Evolutionary conservation across 2,113 vertebrate species (phyloP), one percentile per base, ranked within the genome.

Genomic region (Carassius carassius): DNA sequence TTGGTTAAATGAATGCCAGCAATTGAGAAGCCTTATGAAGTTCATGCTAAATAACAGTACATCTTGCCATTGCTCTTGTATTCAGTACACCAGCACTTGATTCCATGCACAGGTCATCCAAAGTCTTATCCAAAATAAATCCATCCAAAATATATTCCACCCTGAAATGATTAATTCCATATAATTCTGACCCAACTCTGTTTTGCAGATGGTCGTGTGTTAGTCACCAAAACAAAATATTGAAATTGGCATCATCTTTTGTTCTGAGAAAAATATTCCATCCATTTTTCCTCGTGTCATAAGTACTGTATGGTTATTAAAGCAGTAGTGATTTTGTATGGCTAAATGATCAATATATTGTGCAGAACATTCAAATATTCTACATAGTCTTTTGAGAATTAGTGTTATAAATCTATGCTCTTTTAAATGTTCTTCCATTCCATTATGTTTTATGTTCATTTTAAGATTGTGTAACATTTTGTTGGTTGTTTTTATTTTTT

Each of bases 251-350:
- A 25, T 49, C 51, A 17, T 17, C 54, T 54, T 54, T 54, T 56
- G 51, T 56, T 19, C 51, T 56, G 16, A 21, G 54, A 58, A 21
- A 58, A 60, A n/a, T n/a, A 10, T 60, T 60, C 7, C 0, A 60
- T 60, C 16, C 1, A 10, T 60, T n/a, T 60, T 60, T 10, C 21
- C 8, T 60, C 2, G 2, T 41, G 12, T 72, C 17, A 12, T 35
- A 54, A 4, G 49, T 62, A 78, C 80, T 81, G 56, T 75, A 56
- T 67, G 5, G 37, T 56, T 32, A 79, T 72, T 91, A 69, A n/a
- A 83, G 11, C 35, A n/a, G 9, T 83, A 89, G 37, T 86, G 19
- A 60, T 41, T 60, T 85, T 75, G 17, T 74, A 85, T 72, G 51
- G 56, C 80, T 72, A 32, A 5, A 62, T 77, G 23, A 41, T 49